Evolutionary conservation across 2,888 invertebrate species (phyloP).

Genomic region (Halictus ligatus): DNA sequence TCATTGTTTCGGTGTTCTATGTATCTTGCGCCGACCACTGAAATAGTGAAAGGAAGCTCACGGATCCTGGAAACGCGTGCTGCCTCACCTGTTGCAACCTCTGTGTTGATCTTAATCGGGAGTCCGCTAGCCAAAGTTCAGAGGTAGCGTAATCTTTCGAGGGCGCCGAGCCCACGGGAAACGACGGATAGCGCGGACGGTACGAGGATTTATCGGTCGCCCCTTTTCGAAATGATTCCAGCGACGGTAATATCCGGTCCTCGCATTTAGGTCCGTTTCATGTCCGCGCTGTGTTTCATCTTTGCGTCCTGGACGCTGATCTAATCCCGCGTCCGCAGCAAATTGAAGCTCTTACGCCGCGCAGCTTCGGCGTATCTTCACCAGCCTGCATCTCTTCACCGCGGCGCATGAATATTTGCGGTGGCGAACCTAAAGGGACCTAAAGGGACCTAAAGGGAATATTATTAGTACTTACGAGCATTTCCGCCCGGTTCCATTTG

Average conservation of each 20-base stretch:
- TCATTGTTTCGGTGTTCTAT: conserved; percentile 23
- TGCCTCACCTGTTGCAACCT: conserved; percentile 70
- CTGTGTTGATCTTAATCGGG: conserved; percentile 69
- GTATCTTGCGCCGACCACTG: not conserved
- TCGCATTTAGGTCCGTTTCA: not conserved
- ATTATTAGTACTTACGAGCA: not conserved
- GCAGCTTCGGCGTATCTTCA: not conserved
- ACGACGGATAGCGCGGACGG: not conserved
- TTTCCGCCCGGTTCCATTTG: not conserved
- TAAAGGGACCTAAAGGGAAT: not conserved
- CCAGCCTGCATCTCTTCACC: not conserved
- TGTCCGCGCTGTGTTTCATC: conserved; percentile 10
- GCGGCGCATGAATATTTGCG: not conserved
- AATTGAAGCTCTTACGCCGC: not conserved
- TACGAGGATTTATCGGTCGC: conserved; percentile 24
- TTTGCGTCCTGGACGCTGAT: not conserved
- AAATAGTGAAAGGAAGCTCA: conserved; percentile 50
- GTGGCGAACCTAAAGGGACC: not conserved
- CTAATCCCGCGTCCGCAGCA: not conserved
- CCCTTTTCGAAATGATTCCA: conserved; percentile 26
- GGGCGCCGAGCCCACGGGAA: conserved; percentile 17
- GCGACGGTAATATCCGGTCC: not conserved
- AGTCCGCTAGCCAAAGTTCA: conserved; percentile 57
- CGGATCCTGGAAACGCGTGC: conserved; percentile 58
- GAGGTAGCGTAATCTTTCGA: conserved; percentile 52